phyloP scores from a whole-genome alignment of 2,888 invertebrate species.

The Andricus quercusramuli region DNA sequence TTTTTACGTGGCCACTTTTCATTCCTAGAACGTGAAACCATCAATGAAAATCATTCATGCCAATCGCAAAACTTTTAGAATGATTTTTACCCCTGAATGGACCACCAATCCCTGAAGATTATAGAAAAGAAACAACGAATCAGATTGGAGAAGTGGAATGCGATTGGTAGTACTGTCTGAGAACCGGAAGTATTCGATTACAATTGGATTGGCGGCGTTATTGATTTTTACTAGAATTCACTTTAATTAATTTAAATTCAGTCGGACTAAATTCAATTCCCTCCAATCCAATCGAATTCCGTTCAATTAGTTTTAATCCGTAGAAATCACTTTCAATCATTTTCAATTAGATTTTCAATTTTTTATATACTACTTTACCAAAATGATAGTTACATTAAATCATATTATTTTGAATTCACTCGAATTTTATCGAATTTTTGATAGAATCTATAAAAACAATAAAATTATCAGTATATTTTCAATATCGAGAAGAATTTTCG shows the following conservation, averaged over 20 bases:
- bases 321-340: background rate
- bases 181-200: background rate
- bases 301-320: no score
- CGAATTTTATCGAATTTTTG: background rate
- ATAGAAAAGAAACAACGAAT: no score
- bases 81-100: no score
- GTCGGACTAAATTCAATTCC: no score
- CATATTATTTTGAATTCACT: background rate
- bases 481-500: background rate
- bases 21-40: background rate
- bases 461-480: background rate
- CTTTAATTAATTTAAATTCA: no score
- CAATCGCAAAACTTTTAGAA: background rate
- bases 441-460: background rate
- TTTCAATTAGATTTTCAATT: background rate
- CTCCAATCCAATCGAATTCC: no score
- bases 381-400: background rate
- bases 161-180: background rate
- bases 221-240: no score
- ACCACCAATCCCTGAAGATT: no score
- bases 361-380: background rate
- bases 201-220: background rate
- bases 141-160: background rate
- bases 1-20: slow-evolving; percentile 22
- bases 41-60: background rate